These are phyloP conservation scores for Ranitomeya variabilis DNA, from an alignment of 2,113 vertebrate species.

Conservation along the genomic window DNA sequence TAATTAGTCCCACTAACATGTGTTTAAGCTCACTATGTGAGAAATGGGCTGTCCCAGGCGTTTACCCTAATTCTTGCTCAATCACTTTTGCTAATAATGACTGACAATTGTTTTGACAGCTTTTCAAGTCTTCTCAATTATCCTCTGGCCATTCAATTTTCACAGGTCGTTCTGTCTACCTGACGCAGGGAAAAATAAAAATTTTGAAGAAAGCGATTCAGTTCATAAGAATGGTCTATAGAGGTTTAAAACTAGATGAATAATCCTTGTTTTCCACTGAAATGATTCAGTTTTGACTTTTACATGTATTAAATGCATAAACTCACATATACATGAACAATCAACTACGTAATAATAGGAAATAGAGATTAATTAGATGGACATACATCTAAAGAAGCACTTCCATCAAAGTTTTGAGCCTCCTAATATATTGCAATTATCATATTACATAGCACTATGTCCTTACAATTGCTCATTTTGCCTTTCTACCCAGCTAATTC, in stretches of 20 bases:
- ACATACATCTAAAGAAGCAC: no score
- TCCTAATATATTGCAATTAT: no score
- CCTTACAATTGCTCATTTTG: no score
- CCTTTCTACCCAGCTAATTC: no score
- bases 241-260: neutral
- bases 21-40: slow-evolving; percentile 12
- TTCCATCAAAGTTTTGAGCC: no score
- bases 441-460: no score
- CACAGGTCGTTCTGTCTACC: neutral
- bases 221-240: neutral
- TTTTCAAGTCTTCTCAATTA: slow-evolving; percentile 43
- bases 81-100: slow-evolving; percentile 42
- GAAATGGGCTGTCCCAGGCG: slow-evolving; percentile 39
- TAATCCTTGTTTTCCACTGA: neutral
- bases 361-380: no score
- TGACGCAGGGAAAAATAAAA: neutral
- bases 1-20: slow-evolving; percentile 46
- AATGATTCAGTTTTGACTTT: neutral
- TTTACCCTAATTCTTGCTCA: slow-evolving; percentile 29
- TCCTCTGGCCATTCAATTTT: slow-evolving; percentile 32
- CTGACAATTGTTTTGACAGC: slow-evolving; percentile 55
- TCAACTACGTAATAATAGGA: no score
- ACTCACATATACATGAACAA: neutral
- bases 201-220: slow-evolving; percentile 19
- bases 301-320: neutral